Evolutionary conservation across 2,113 vertebrate species (phyloP), one percentile per base, ranked within the genome.

Genomic region (Cyanoramphus novaezelandiae): DNA sequence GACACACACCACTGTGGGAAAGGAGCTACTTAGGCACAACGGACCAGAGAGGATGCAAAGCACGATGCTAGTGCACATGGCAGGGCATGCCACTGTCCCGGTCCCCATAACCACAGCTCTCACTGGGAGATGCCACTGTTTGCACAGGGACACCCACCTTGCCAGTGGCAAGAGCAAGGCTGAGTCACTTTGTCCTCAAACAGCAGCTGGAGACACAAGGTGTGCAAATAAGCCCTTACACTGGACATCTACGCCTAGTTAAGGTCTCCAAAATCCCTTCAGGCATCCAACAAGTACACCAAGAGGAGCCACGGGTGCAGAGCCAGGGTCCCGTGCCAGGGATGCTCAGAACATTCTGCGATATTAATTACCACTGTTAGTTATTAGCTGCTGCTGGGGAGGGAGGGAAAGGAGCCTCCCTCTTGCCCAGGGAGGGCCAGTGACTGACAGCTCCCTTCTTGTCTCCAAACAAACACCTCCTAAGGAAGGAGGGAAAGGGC

Each of bases 61-160:
- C 17, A 7, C 1, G 72, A 35, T 7, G 3, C 6, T 3, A 86
- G 62, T 11, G 9, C 8, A 27, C 9, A 2, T 0, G 5, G 59
- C 2, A 1, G 21, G 24, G 12, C 24, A 3, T 1, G 7, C 46
- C 7, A 1, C 1, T 1, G 44, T 13, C 70, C 28, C 3, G 1
- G 27, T 28, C 53, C 35, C 47, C 21, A 6, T 14, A 55, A 6
- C 76, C 39, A 14, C 47, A 57, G 62, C 62, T 35, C n/a, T 41
- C 23, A 10, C 21, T 17, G 52, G 23, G 27, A 76, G 37, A 55
- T 37, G 60, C 33, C 77, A 82, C 46, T 6, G 1, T 57, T 47
- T 4, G 6, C 68, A 57, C 25, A 44, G 44, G 27, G 62, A 41
- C 82, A 80, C 35, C 31, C 77, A 28, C 55, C 46, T 68, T 33